A percentile compares a stretch with the other conserved stretches of the same genome.
Conservation (phyloP, 2,888 invertebrate genomes). For the Sussaba pulchella region DNA sequence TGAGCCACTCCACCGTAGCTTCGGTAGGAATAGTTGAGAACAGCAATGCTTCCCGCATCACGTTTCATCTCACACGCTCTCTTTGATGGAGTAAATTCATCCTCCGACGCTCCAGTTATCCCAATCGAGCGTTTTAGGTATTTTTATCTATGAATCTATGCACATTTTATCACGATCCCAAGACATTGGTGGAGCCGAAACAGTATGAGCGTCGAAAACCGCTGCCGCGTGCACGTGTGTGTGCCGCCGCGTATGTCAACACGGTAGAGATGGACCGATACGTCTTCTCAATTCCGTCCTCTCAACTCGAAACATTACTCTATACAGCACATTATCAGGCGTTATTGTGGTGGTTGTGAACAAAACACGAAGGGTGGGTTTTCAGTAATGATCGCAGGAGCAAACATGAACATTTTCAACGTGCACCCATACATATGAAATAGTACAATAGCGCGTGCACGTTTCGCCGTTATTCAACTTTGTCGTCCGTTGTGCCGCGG, state of each 20-base stretch:
- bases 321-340: slow-evolving; percentile 20
- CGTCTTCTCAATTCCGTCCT: background rate
- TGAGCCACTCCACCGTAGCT: slow-evolving; percentile 29
- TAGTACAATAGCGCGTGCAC: slow-evolving; percentile 12
- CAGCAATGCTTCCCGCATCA: slow-evolving; percentile 19
- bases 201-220: background rate
- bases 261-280: background rate
- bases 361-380: slow-evolving; percentile 23
- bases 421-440: background rate
- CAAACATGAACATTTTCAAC: slow-evolving; percentile 1
- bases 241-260: too few species aligned
- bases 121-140: background rate
- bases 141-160: background rate
- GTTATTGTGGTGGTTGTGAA: slow-evolving; percentile 44
- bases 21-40: slow-evolving; percentile 3
- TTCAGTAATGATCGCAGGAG: slow-evolving; percentile 21
- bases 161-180: background rate
- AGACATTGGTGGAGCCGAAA: background rate
- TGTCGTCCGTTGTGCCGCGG: background rate
- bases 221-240: too few species aligned
- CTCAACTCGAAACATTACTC: too few species aligned
- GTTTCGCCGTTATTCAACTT: slow-evolving; percentile 37
- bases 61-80: slow-evolving; percentile 52
- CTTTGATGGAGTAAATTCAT: slow-evolving; percentile 54
- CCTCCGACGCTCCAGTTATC: slow-evolving; percentile 44